Evolutionary conservation across 2,888 invertebrate genomes (phyloP), one percentile per base, ranked within the genome.

Genomic region (Disparrhopalites patrizii): DNA sequence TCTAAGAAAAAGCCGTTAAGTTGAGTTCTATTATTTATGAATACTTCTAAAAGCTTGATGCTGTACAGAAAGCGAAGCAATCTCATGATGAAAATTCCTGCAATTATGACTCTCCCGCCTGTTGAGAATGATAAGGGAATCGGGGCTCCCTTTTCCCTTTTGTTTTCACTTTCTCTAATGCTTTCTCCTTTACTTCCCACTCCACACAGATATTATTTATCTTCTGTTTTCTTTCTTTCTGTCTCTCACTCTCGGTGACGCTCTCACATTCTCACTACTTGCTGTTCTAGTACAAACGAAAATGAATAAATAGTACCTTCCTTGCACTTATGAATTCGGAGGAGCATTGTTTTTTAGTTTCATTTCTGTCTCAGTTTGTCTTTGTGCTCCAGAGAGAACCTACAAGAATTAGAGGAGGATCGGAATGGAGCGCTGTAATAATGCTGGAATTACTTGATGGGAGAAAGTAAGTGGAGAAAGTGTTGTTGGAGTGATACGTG

Each of bases 21-120:
- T 61, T 47, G 47, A 61, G 51, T 61, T 50, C 31, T 61, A 61
- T 61, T 61, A 61, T 61, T 61, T 61, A 61, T 50, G 50, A 61
- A 43, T 61, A 61, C n/a, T 50, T 50, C 15, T 33, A 31, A 31
- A 28, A 18, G 47, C 31, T 60, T 13, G 31, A 38, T 43, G 18
- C 27, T 60, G 10, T 25, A 20, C 33, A 61, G 43, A 51, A 61
- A 28, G 47, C 2, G 47, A 31, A 28, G 60, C 50, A 18, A 61
- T 50, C 23, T 61, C 28, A 61, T 61, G 60, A 50, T 43, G 33
- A 50, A 61, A 61, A 61, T 47, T 61, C 50, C 33, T n/a, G 30
- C 60, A 61, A 61, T 43, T 61, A 43, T 28, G 28, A 43, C 50
- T 50, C n/a, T n/a, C 60, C 33, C 50, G 50, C 60, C 33, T 50